Evolutionary conservation across 2,888 invertebrate genomes (phyloP).

Genomic region (Melanostoma mellinum): DNA sequence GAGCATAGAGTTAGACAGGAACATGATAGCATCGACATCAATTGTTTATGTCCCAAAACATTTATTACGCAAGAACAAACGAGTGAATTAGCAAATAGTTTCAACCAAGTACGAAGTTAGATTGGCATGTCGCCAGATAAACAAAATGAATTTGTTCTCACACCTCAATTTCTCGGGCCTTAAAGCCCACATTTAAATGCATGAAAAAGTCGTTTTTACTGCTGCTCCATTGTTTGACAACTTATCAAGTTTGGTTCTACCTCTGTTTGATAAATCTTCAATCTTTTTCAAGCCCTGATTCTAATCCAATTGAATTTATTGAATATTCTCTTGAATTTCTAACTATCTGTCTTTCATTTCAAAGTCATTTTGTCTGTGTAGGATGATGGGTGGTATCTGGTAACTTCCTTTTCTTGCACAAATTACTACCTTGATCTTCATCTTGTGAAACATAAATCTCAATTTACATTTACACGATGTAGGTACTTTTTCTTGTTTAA

Average conservation of each 20-base stretch:
- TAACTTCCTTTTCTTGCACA: not conserved
- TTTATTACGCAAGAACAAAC: not conserved
- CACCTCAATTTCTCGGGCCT: conserved; percentile 2
- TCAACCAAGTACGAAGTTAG: conserved; percentile 31
- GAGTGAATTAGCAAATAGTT: conserved; percentile 1
- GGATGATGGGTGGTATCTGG: too few relatives aligned
- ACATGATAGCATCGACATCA: conserved; percentile 24
- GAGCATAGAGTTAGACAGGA: conserved; percentile 5
- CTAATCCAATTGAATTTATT: too few relatives aligned
- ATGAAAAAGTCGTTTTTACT: too few relatives aligned
- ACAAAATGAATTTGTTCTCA: conserved; percentile 64
- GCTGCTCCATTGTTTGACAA: too few relatives aligned
- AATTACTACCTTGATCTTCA: conserved; percentile 59
- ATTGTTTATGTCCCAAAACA: conserved; percentile 7
- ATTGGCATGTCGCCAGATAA: conserved; percentile 68
- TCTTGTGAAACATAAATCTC: conserved; percentile 56
- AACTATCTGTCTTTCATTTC: too few relatives aligned
- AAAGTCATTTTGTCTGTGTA: too few relatives aligned
- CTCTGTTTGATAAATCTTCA: too few relatives aligned
- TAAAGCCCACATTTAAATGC: too few relatives aligned
- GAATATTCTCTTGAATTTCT: too few relatives aligned
- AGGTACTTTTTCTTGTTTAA: conserved; percentile 40
- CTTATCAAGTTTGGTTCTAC: too few relatives aligned
- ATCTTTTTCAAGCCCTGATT: too few relatives aligned
- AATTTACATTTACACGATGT: conserved; percentile 40